phyloP scores from a whole-genome alignment of 2,888 invertebrate species.

The Orthosia incerta region DNA sequence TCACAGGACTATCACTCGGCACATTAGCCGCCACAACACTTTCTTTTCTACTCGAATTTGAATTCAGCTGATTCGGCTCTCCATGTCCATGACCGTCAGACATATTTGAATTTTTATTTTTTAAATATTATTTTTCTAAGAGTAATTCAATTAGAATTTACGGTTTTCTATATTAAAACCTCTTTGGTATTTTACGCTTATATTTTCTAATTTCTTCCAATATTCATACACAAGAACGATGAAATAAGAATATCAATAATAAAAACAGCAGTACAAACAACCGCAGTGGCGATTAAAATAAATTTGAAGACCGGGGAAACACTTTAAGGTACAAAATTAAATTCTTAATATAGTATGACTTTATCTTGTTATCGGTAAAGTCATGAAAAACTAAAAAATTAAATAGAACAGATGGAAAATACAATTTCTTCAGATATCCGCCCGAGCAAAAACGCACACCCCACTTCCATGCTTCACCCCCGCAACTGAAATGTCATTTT shows the following conservation, averaged over 20 bases:
- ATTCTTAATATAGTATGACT: slow-evolving; percentile 56
- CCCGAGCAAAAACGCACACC: slow-evolving; percentile 76
- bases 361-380: slow-evolving; percentile 65
- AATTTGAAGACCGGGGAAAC: slow-evolving; percentile 55
- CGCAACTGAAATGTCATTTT: slow-evolving; percentile 84
- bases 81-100: slow-evolving; percentile 86
- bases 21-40: slow-evolving; percentile 87
- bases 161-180: slow-evolving; percentile 48
- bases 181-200: slow-evolving; percentile 26
- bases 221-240: slow-evolving; percentile 31
- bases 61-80: slow-evolving; percentile 80
- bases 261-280: slow-evolving; percentile 77
- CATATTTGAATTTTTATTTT: slow-evolving; percentile 73
- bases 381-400: slow-evolving; percentile 72
- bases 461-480: slow-evolving; percentile 79
- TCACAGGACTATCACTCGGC: slow-evolving; percentile 94
- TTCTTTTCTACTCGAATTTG: slow-evolving; percentile 80
- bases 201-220: slow-evolving; percentile 29
- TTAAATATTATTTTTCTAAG: slow-evolving; percentile 35
- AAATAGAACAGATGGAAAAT: slow-evolving; percentile 78
- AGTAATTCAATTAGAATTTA: slow-evolving; percentile 43
- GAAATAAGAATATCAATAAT: slow-evolving; percentile 78
- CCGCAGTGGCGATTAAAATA: slow-evolving; percentile 72
- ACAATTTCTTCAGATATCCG: slow-evolving; percentile 76
- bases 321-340: slow-evolving; percentile 62